Conservation (phyloP, 2,888 invertebrate species). For the Agrypnus murinus region DNA sequence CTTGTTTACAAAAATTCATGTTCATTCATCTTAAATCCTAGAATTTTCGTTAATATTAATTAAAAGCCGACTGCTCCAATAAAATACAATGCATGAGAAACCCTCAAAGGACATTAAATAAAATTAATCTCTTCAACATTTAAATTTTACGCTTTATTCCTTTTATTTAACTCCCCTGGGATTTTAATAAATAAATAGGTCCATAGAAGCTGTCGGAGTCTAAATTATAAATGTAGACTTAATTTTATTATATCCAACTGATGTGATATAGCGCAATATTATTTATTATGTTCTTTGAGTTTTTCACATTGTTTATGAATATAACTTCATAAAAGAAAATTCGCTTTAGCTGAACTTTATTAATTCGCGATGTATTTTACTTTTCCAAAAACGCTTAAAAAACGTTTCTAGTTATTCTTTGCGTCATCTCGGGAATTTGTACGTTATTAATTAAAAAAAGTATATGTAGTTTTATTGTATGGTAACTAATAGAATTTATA, state of each 20-base stretch:
- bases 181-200: constrained; percentile 26
- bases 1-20: too few species aligned
- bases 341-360: too few species aligned
- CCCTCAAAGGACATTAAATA: constrained; percentile 10
- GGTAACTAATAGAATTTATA: too few species aligned
- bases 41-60: constrained; percentile 12
- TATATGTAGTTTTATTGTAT: too few species aligned
- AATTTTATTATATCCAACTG: not conserved
- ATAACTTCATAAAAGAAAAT: too few species aligned
- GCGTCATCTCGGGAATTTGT: too few species aligned
- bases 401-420: too few species aligned
- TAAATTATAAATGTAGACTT: constrained; percentile 14
- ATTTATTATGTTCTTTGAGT: not conserved
- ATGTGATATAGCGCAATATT: not conserved
- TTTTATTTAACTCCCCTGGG: constrained; percentile 14
- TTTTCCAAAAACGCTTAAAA: too few species aligned
- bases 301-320: too few species aligned
- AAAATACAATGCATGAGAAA: constrained; percentile 7
- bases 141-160: constrained; percentile 12
- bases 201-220: constrained; percentile 3
- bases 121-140: constrained; percentile 4
- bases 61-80: constrained; percentile 4
- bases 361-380: too few species aligned
- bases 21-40: too few species aligned
- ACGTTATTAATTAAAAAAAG: too few species aligned